Base-by-base conservation (phyloP, 2,797 vertebrate genomes). In the Chaetophractus vellerosus region DNA sequence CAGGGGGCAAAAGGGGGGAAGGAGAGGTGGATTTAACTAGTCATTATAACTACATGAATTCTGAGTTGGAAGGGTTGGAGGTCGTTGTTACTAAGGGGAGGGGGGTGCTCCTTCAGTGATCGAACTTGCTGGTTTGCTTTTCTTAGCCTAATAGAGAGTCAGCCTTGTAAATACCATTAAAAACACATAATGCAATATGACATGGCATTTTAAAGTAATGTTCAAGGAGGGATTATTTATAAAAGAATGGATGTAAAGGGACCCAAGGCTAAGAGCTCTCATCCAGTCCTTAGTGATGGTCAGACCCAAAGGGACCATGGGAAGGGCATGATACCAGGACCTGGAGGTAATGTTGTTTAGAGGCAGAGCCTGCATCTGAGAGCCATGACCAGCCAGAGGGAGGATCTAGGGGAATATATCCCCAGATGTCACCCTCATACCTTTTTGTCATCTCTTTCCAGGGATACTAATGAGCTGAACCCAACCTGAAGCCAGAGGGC, bases 151-250 rank as follows among this genome's bases (percentile, higher is more conserved):
- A 31, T 55, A 55, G 15, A 59, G 57, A 87, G 31, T 86, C 63
- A 89, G 75, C 28, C 52, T 91, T 6, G 16, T 45, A 66, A 94
- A 88, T 80, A 81, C 14, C 31, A 50, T 93, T 82, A 28, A 19
- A 16, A 11, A 63, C 24, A 50, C 14, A 66, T 50, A 93, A 82
- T 57, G 23, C 48, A 90, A 74, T 52, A 59, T 50, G 72, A 12
- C 84, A 11, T 28, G 33, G 55, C 74, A 66, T 36, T 80, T 79
- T 21, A 26, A 1, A 41, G 41, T 28, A 64, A 82, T 36, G 12
- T 69, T 57, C 61, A 92, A 84, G 50, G 57, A 55, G 18, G 52
- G 16, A 55, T 63, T 36, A 33, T 63, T 69, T 66, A 61, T 72
- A 63, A 45, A 89, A 72, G 0, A 63, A 24, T 79, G 11, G 8